Conservation (phyloP, 2,113 vertebrate species). For the Octodon degus region DNA sequence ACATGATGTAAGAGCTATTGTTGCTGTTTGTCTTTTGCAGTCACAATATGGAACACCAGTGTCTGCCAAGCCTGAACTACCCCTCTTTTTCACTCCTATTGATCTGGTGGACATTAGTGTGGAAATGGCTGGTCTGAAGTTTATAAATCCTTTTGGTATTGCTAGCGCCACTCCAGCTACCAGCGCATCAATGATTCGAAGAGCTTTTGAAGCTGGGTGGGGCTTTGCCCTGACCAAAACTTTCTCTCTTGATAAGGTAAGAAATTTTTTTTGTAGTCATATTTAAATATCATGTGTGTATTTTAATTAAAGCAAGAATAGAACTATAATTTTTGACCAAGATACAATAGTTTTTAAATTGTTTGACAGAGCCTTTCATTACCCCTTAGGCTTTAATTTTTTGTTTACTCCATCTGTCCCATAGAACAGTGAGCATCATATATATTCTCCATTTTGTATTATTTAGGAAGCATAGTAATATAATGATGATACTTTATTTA, state of each 20-base stretch:
- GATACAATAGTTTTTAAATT: neutral
- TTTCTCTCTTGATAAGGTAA: conserved; percentile 95
- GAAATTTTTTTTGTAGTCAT: conserved; percentile 26
- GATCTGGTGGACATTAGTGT: conserved; percentile 94
- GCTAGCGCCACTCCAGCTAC: conserved; percentile 95
- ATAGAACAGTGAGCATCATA: rapidly evolving
- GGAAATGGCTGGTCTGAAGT: conserved; percentile 92
- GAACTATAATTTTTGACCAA: neutral
- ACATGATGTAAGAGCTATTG: neutral
- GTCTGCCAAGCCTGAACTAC: conserved; percentile 86
- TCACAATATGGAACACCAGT: conserved; percentile 87
- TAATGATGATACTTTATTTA: neutral
- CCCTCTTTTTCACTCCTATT: conserved; percentile 92
- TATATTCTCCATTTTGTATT: neutral
- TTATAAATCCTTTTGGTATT: conserved; percentile 95
- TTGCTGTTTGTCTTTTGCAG: conserved; percentile 81
- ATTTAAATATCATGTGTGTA: neutral
- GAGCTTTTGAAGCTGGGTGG: conserved; percentile 96
- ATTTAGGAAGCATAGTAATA: neutral
- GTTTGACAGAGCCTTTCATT: neutral
- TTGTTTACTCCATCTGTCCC: neutral
- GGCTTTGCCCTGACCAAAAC: conserved; percentile 96
- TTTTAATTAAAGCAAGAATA: neutral
- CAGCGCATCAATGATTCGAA: conserved; percentile 94
- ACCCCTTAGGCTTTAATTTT: neutral